Base-by-base conservation (phyloP, 2,888 invertebrate genomes). In the Octonoba sinensis region DNA sequence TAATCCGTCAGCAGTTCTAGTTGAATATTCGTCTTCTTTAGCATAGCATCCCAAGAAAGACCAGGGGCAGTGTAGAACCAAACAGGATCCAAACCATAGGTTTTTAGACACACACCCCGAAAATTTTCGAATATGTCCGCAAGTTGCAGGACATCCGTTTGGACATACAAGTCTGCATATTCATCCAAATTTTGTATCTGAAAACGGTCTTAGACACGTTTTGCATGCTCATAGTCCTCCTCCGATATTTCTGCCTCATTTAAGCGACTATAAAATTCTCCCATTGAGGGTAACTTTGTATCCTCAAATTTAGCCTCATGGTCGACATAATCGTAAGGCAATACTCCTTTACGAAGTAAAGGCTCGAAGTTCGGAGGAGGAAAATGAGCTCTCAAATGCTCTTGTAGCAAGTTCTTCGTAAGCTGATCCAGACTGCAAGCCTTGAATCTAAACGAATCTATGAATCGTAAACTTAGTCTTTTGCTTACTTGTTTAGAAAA, bases 291-390 rank as follows among this genome's bases (percentile, higher is more conserved):
- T 44, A 87, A 77, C 69, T 76, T 13, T 27, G 84, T 85, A 82
- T 87, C 86, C 11, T 84, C 20, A 70, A 85, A 87, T 69, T 74
- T 84, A 24, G 84, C 79, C 57, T 73, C 82, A 20, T 84, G 84
- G 62, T 86, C 84, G 83, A 87, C 85, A 67, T 86, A 86, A 57
- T 87, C 86, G 84, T 87, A 88, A 4, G 86, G 86, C 82, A 86
- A 87, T 3, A 86, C 83, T n/a, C 86, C 86, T 84, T 87, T 87
- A 66, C 59, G 76, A 56, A 59, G 62, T 85, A 65, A 0, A 81
- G 18, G 49, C 75, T 69, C 15, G 56, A 51, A 18, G 15, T 77
- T 24, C 18, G 72, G 4, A 13, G 77, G 24, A 46, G 85, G 85
- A 72, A 84, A 83, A 47, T 83, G 56, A 69, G 62, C 74, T 66